A percentile compares a stretch with the other conserved stretches of the same genome.
Evolutionary conservation across 1,140 invertebrate genomes (phyloP).

Genomic region (Hormaphis cornu): DNA sequence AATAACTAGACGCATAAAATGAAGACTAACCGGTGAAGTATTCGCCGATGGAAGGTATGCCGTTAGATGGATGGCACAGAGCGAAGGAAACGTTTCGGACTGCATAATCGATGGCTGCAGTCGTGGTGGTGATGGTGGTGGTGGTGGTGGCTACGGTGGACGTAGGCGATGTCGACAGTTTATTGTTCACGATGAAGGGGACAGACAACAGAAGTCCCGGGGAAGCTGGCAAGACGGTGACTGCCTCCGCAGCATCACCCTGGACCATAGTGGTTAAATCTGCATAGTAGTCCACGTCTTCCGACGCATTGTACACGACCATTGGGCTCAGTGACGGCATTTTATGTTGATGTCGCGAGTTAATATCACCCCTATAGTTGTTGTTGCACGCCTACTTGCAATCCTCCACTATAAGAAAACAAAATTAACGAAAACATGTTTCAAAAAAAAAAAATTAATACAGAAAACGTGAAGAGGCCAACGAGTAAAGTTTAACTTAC

Average conservation of each 20-base stretch:
- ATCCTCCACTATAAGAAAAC: too few species aligned
- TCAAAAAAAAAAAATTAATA: too few species aligned
- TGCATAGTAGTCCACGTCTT: neutral
- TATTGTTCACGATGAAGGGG: neutral
- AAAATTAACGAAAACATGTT: too few species aligned
- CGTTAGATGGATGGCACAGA: neutral
- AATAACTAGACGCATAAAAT: neutral
- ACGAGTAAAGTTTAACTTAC: too few species aligned
- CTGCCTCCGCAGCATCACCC: neutral
- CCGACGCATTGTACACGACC: neutral
- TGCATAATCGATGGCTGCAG: neutral
- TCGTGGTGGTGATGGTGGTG: neutral
- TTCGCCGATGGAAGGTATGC: conserved; percentile 34
- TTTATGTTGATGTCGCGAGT: too few species aligned
- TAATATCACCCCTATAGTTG: too few species aligned
- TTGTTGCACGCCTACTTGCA: too few species aligned
- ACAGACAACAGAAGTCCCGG: neutral
- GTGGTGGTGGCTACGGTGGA: neutral
- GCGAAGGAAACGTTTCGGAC: conserved; percentile 2
- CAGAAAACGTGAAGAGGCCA: too few species aligned
- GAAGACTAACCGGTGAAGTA: conserved; percentile 34
- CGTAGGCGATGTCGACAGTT: neutral
- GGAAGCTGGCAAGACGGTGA: neutral
- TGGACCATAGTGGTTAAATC: neutral
- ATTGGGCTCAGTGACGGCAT: neutral